These are phyloP conservation scores for Illadopsis cleaveri DNA, from an alignment of 2,113 vertebrate species.

Conservation along the genomic window DNA sequence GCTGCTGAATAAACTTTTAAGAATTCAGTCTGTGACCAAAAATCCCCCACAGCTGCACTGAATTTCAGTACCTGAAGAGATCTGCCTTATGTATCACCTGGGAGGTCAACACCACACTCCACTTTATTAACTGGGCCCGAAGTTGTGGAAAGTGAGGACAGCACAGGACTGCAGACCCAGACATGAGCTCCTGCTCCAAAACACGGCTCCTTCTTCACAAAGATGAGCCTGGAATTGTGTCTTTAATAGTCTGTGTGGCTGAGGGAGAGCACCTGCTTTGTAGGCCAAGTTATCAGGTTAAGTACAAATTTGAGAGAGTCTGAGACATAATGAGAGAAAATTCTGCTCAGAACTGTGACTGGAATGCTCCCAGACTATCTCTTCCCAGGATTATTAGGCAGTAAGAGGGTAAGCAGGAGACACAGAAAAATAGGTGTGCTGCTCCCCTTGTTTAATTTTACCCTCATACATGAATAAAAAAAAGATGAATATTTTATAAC, in stretches of 20 bases:
- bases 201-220: not conserved
- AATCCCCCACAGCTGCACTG: accelerated
- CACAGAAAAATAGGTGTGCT: conserved; percentile 49
- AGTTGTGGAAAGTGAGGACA: not conserved
- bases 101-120: not conserved
- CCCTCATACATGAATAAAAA: conserved; percentile 49
- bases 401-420: not conserved
- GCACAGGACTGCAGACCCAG: not conserved
- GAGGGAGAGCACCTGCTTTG: not conserved
- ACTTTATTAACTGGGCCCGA: accelerated
- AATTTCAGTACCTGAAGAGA: not conserved
- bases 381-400: not conserved
- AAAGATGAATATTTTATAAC: conserved; percentile 76
- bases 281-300: not conserved
- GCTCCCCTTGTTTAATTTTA: conserved; percentile 66
- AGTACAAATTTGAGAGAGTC: not conserved
- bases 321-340: not conserved
- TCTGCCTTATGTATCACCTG: not conserved
- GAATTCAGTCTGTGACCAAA: not conserved
- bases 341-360: not conserved
- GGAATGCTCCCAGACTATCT: not conserved
- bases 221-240: not conserved
- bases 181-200: not conserved
- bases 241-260: not conserved
- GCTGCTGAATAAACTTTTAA: not conserved